Base-by-base conservation (phyloP, 2,888 invertebrate species). In the Ephialtes manifestator region DNA sequence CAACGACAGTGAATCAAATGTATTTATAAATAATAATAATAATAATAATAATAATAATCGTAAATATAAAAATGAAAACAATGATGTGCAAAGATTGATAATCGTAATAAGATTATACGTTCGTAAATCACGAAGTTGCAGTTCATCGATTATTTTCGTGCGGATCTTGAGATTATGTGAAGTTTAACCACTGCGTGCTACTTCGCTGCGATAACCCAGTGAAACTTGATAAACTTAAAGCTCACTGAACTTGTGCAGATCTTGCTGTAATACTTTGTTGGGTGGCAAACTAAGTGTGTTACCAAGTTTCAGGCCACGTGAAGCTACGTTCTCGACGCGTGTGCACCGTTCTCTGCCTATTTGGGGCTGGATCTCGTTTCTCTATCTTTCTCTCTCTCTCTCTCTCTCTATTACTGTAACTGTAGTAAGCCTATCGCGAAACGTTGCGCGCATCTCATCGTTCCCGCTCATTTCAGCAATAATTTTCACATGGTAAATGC, bases 401-500 rank as follows among this genome's bases (percentile, higher is more conserved):
- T 60, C 60, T 15, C 35, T 60, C 60, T 31, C 31, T 15, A 35
- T 10, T 8, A 1, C n/a, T n/a, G 35, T 7, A 18, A 35, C n/a
- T 35, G 35, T 3, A n/a, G 60, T 63, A 35, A 35, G 60, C 60
- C 60, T 35, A 0, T n/a, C 18, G n/a, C 7, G 60, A n/a, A 7
- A n/a, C 4, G 31, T 31, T 31, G 60, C 31, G 60, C 60, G 60
- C 28, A 31, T 63, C 63, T 8, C 39, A 3, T 10, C n/a, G 63
- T n/a, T 65, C 65, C 65, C 65, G 39, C 39, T 65, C 39, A 65
- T 39, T 65, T 65, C 11, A 7, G 2, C 65, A 13, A 46, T 74
- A 18, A 74, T 31, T 60, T n/a, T 13, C 28, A 67, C 53, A 58
- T 76, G 70, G 65, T 75, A 78, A 78, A 63, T 75, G 79, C 48